Conservation (phyloP, 2,888 invertebrate species). For the Chymomyza amoena region DNA sequence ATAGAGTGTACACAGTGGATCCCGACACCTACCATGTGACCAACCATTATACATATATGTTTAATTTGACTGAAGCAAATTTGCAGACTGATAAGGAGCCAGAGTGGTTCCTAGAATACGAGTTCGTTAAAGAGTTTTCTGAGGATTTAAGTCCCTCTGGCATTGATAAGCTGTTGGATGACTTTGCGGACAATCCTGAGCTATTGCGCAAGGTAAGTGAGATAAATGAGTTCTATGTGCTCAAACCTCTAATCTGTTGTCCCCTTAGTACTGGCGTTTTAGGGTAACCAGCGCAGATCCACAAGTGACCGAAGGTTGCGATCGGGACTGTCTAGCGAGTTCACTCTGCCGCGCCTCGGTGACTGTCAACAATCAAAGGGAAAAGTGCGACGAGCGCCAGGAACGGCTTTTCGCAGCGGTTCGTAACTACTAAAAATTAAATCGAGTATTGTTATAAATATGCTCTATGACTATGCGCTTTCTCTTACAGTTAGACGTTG, state of each 20-base stretch:
- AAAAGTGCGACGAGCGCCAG: slow-evolving; percentile 62
- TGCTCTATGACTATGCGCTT: background rate
- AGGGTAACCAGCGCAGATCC: slow-evolving; percentile 69
- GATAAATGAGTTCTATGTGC: background rate
- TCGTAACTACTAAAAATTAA: slow-evolving; percentile 26
- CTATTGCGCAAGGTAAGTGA: slow-evolving; percentile 63
- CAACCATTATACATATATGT: slow-evolving; percentile 85
- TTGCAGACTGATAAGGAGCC: slow-evolving; percentile 81
- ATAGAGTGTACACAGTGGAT: slow-evolving; percentile 86
- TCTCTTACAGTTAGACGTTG: slow-evolving; percentile 54
- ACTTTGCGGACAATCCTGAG: slow-evolving; percentile 79
- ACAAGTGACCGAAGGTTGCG: slow-evolving; percentile 61
- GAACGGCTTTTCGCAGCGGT: slow-evolving; percentile 54
- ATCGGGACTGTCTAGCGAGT: slow-evolving; percentile 56
- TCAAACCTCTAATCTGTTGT: background rate
- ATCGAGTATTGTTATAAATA: background rate
- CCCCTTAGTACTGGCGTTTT: slow-evolving; percentile 58
- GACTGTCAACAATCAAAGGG: slow-evolving; percentile 59
- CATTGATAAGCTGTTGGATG: slow-evolving; percentile 81
- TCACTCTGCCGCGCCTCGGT: slow-evolving; percentile 66
- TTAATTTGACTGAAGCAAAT: slow-evolving; percentile 87
- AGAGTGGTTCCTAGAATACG: slow-evolving; percentile 86
- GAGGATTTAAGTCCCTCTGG: slow-evolving; percentile 83
- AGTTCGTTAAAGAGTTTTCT: slow-evolving; percentile 84
- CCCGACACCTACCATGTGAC: slow-evolving; percentile 81